Evolutionary conservation across 2,888 invertebrate genomes (phyloP).

Genomic region (Encarsia formosa): DNA sequence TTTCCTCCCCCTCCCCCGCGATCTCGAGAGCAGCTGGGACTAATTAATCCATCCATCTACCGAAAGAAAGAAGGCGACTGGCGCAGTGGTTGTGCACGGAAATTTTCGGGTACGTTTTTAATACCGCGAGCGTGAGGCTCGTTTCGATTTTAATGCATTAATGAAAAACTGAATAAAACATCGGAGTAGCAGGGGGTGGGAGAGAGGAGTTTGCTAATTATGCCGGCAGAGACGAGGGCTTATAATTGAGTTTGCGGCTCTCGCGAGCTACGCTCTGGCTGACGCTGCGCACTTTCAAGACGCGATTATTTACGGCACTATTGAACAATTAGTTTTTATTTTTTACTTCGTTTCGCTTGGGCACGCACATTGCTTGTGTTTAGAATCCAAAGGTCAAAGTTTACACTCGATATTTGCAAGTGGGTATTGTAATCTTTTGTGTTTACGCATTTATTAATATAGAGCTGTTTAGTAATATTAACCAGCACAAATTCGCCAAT

Average conservation of each 20-base stretch:
- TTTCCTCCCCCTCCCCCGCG: neutral
- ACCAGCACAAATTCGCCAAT: too few species aligned
- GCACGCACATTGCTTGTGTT: too few species aligned
- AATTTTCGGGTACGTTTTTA: constrained; percentile 1
- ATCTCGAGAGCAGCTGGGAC: neutral
- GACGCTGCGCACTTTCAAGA: neutral
- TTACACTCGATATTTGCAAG: too few species aligned
- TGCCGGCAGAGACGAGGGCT: neutral
- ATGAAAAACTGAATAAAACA: constrained; percentile 28
- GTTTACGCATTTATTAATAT: too few species aligned
- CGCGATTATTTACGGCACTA: too few species aligned
- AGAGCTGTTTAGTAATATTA: too few species aligned
- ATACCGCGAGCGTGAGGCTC: neutral
- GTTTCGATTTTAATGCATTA: constrained; percentile 22
- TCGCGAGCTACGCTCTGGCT: neutral
- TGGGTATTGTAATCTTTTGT: too few species aligned
- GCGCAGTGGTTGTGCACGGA: neutral
- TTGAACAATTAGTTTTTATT: too few species aligned
- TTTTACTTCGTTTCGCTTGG: too few species aligned
- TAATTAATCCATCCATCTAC: too few species aligned
- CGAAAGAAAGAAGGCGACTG: neutral
- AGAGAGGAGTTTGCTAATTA: constrained; percentile 15
- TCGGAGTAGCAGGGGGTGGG: neutral
- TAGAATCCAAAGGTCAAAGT: too few species aligned
- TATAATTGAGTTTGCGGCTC: constrained; percentile 20